Percentiles rank a stretch among this genome's conserved stretches.
phyloP scores from a whole-genome alignment of 2,888 invertebrate species.

The Nemurella pictetii region DNA sequence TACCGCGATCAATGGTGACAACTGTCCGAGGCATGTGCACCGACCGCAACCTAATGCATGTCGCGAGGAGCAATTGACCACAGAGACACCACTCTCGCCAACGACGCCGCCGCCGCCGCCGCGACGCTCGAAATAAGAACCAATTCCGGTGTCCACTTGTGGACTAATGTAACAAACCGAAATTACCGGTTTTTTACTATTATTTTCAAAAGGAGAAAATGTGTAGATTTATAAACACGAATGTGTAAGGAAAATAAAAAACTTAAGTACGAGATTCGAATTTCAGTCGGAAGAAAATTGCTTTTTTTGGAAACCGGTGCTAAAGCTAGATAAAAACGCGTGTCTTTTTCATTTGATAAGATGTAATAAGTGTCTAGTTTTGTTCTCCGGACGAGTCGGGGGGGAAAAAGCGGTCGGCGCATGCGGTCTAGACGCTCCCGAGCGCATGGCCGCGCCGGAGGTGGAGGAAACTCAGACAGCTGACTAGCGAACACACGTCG shows the following conservation, averaged over 20 bases:
- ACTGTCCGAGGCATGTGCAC: neutral
- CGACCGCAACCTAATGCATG: neutral
- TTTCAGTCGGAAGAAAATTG: too few species aligned
- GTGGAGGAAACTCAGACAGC: neutral
- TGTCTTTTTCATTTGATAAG: too few species aligned
- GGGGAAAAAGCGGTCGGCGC: conserved; percentile 6
- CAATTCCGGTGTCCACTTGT: neutral
- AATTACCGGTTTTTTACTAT: neutral
- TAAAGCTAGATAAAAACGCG: too few species aligned
- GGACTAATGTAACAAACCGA: neutral
- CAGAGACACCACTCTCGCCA: neutral
- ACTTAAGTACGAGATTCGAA: too few species aligned
- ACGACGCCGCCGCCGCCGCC: neutral
- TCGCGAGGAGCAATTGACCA: neutral
- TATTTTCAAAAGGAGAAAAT: conserved; percentile 6
- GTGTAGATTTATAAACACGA: too few species aligned
- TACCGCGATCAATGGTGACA: neutral
- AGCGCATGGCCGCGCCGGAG: neutral
- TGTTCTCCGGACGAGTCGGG: neutral
- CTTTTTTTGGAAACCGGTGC: too few species aligned
- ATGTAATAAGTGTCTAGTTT: neutral
- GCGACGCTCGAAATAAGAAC: neutral
- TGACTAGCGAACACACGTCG: conserved; percentile 9
- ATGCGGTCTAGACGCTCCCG: neutral
- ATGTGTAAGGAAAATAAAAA: too few species aligned